phyloP scores from a whole-genome alignment of 2,797 vertebrate genomes.

The Botia kubotai region DNA sequence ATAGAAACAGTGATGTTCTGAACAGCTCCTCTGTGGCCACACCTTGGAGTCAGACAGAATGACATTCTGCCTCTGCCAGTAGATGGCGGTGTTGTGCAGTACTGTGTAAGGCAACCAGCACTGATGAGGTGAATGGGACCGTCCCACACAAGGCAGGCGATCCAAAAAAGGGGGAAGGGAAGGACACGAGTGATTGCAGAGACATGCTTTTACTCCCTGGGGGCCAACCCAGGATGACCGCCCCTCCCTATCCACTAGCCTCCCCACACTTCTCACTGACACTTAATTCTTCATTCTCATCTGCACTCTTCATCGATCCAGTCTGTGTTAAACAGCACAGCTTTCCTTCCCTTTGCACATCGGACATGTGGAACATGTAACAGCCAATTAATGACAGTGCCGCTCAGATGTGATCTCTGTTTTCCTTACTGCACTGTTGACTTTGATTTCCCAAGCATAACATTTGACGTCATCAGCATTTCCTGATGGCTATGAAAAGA shows the following conservation, averaged over 20 bases:
- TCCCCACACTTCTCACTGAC: constrained; percentile 46
- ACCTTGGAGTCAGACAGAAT: background rate
- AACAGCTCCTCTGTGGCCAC: background rate
- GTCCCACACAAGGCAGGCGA: constrained; percentile 35
- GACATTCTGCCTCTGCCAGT: constrained; percentile 58
- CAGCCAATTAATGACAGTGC: constrained; percentile 38
- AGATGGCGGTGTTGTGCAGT: constrained; percentile 64
- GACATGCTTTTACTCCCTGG: constrained; percentile 46
- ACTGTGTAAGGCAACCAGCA: constrained; percentile 26
- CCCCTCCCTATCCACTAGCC: constrained; percentile 13
- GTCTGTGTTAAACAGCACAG: constrained; percentile 55
- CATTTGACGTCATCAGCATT: background rate
- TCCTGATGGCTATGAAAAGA: background rate
- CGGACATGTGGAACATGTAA: constrained; percentile 31
- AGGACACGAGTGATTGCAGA: constrained; percentile 47
- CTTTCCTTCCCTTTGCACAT: constrained; percentile 19
- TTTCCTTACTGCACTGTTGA: background rate
- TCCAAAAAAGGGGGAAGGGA: constrained; percentile 16
- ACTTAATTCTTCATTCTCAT: constrained; percentile 52
- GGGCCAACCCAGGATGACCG: constrained; percentile 42
- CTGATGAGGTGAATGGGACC: constrained; percentile 36
- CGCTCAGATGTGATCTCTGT: constrained; percentile 23
- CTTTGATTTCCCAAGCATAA: background rate
- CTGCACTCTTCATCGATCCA: constrained; percentile 53
- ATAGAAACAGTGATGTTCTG: background rate